Base-by-base conservation (phyloP, 2,113 vertebrate genomes). In the Pungitius pungitius region DNA sequence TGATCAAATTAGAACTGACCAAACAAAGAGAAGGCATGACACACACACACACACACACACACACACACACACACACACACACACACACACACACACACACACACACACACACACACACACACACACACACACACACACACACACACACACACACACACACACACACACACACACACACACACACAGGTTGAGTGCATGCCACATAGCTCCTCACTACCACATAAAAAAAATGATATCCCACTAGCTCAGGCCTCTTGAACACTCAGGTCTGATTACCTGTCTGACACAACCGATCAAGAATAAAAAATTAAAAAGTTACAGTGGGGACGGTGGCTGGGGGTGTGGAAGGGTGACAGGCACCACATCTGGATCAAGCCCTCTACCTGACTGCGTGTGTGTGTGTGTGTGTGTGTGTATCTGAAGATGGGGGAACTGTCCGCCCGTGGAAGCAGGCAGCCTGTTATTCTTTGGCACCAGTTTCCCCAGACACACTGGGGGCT, bases 1-100 rank as follows among this genome's bases (percentile, higher is more conserved):
- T 72, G 80, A 76, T 80, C 70, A 88, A 91, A 92, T 88, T 86
- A 91, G 89, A 92, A 66, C 72, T 82, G 75, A 70, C 72, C 67
- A 86, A 73, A 87, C 1, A 78, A 33, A 47, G 69, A 68, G 49
- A 49, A 52, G 37, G n/a, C n/a, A n/a, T n/a, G n/a, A n/a, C 9
- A 75, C 40, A 40, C 27, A 67, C 35, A 59, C 39, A 77, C 26
- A 56, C 40, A 67, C 33, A 54, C 51, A 39, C 30, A 65, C 51
- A 43, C 52, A 18, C 27, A 2, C 26, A 40, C 39, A 40, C 40
- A 9, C 40, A 9, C 40, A 11, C 40, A 9, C 40, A 30, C 59
- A 66, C 43, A 57, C 30, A 20, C 15, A n/a, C 9, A 75, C 40
- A 40, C 27, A 67, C 35, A 59, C 39, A 77, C 26, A 56, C 40